Conservation (phyloP, 2,113 vertebrate species). For the Pterocles burchelli region DNA sequence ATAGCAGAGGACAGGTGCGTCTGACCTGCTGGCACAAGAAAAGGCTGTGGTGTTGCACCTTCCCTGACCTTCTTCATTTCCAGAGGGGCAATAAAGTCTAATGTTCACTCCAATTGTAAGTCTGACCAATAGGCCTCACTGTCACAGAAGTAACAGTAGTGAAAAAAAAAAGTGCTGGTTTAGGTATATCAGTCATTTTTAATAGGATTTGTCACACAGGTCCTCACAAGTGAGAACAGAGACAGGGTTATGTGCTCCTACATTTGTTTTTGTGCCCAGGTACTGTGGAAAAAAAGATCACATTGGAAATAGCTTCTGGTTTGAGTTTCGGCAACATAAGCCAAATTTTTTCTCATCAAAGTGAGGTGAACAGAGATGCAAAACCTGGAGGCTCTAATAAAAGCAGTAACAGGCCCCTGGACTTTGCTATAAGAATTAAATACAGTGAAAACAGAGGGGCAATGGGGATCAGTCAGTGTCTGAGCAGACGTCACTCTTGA, state of each 20-base stretch:
- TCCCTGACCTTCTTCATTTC: neutral
- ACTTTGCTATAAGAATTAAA: neutral
- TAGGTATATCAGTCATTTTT: neutral
- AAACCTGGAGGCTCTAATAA: neutral
- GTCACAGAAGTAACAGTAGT: neutral
- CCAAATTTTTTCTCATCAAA: neutral
- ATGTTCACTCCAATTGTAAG: neutral
- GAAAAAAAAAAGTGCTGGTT: neutral
- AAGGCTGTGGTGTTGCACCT: neutral
- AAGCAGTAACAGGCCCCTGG: neutral
- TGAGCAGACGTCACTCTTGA: neutral
- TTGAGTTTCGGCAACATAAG: neutral
- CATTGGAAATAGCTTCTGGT: neutral
- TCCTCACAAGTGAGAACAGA: neutral
- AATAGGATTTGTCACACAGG: neutral
- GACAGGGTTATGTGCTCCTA: neutral
- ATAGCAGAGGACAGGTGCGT: neutral
- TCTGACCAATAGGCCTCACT: neutral
- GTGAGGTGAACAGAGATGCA: neutral
- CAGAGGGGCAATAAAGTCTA: neutral
- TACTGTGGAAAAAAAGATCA: neutral
- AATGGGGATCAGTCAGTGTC: neutral
- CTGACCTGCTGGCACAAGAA: neutral
- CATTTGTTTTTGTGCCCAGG: neutral
- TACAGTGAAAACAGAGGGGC: neutral